These are phyloP conservation scores for Paragorgia papillata DNA, from an alignment of 92 coral and sea anemone genomes.

Conservation along the genomic window DNA sequence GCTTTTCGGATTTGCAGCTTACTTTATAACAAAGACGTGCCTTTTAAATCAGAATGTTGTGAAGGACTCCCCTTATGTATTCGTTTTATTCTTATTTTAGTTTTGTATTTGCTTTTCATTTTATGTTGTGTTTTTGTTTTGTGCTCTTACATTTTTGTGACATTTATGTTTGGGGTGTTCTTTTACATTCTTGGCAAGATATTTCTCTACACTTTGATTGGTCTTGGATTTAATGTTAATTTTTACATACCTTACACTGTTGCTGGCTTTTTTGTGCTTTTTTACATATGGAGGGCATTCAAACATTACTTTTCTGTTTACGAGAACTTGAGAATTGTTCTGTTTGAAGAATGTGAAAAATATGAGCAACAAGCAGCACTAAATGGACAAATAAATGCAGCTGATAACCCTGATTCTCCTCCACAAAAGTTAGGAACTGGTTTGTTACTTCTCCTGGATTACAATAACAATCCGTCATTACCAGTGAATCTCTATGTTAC, in stretches of 20 bases:
- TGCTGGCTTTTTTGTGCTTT: conserved; percentile 49
- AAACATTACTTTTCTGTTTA: conserved; percentile 68
- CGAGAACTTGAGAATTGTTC: conserved; percentile 65
- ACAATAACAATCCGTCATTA: conserved; percentile 30
- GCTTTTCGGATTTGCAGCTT: conserved; percentile 89
- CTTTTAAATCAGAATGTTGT: conserved; percentile 68
- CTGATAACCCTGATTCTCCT: conserved; percentile 9
- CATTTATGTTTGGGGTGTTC: conserved; percentile 71
- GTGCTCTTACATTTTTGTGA: conserved; percentile 70
- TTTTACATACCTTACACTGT: conserved; percentile 79
- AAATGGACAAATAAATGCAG: conserved; percentile 11
- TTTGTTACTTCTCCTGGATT: conserved; percentile 21
- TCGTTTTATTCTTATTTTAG: conserved; percentile 68
- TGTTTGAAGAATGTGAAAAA: conserved; percentile 89
- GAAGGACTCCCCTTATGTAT: conserved; percentile 65
- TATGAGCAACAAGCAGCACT: conserved; percentile 58
- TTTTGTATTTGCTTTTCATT: conserved; percentile 76
- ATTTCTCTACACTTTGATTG: conserved; percentile 78
- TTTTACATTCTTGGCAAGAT: conserved; percentile 72
- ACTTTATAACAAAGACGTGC: conserved; percentile 76
- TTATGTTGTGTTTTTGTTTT: conserved; percentile 82
- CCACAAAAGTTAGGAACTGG: conserved; percentile 25
- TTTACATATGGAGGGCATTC: conserved; percentile 64
- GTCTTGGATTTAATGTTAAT: conserved; percentile 76
- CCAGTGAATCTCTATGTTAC: conserved; percentile 38